Conservation (phyloP, 1,140 invertebrate genomes). For the Cylas formicarius region DNA sequence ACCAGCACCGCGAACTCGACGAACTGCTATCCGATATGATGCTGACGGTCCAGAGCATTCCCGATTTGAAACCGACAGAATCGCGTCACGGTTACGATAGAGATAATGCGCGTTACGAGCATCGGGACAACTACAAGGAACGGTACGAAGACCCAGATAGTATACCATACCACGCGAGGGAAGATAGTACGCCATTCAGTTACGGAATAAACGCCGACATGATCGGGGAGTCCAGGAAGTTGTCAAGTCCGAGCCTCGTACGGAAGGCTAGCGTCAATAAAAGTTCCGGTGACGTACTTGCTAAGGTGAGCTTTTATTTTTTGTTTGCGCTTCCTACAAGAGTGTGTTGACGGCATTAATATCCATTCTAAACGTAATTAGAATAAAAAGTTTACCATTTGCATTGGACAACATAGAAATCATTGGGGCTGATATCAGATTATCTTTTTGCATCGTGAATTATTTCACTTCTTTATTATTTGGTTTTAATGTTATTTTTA, state of each 20-base stretch:
- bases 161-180: constrained; percentile 75
- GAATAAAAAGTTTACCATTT: too few species aligned
- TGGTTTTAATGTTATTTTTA: too few species aligned
- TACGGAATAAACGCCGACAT: constrained; percentile 58
- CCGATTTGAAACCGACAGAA: constrained; percentile 48
- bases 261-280: constrained; percentile 53
- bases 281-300: constrained; percentile 30
- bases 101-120: constrained; percentile 40
- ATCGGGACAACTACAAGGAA: constrained; percentile 47
- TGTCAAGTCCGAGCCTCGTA: constrained; percentile 68
- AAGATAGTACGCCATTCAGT: constrained; percentile 73
- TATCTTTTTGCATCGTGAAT: too few species aligned
- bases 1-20: constrained; percentile 57
- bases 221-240: constrained; percentile 48
- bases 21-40: constrained; percentile 74
- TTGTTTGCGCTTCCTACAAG: too few species aligned
- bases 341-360: too few species aligned
- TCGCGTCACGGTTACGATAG: constrained; percentile 29
- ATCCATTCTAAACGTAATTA: too few species aligned
- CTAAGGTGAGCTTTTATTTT: constrained; percentile 15
- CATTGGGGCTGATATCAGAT: too few species aligned
- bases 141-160: constrained; percentile 45
- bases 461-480: too few species aligned
- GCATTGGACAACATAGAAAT: too few species aligned
- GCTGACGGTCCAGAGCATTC: constrained; percentile 70